Evolutionary conservation across 1,140 invertebrate genomes (phyloP), one percentile per base, ranked within the genome.

Genomic region (Conus betulinus): DNA sequence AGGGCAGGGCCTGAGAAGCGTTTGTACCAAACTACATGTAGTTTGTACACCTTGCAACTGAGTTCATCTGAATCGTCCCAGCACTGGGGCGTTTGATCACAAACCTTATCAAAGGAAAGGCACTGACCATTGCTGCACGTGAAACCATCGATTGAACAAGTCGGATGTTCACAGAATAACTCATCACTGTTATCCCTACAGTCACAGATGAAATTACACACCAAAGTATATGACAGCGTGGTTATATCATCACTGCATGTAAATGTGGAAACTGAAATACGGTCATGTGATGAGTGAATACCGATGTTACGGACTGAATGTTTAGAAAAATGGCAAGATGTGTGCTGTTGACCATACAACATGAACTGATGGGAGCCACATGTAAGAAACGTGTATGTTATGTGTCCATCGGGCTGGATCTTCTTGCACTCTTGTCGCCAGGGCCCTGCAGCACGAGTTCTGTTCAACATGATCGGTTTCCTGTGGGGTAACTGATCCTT

Each of bases 341-440:
- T 13, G 6, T 20, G 55, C 4, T 55, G 15, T 27, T 57, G n/a
- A 25, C 5, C 57, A 57, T 53, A 51, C 8, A 0, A 88, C 25
- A 23, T 53, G 53, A 23, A n/a, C 53, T 55, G 53, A 15, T 60
- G 3, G 25, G 82, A 84, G 8, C 82, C 91, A 57, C 82, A 84
- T 1, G 7, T 8, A 5, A 84, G 25, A 60, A 84, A 84, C 0
- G 51, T 17, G 25, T 60, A 53, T 55, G 82, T 84, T 53, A 84
- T n/a, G 53, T 84, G 82, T 15, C 82, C 82, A 20, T 27, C 52
- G 23, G 82, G 82, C 20, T 53, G 57, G 7, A 5, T n/a, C 13
- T 11, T 51, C 78, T 39, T 15, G 90, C 91, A 60, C 92, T 92
- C 79, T 87, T 90, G 51, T 92, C 84, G 10, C 51, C 11, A 23